These are phyloP conservation scores for Wasmannia auropunctata DNA, from an alignment of 1,140 invertebrate genomes.

Conservation along the genomic window DNA sequence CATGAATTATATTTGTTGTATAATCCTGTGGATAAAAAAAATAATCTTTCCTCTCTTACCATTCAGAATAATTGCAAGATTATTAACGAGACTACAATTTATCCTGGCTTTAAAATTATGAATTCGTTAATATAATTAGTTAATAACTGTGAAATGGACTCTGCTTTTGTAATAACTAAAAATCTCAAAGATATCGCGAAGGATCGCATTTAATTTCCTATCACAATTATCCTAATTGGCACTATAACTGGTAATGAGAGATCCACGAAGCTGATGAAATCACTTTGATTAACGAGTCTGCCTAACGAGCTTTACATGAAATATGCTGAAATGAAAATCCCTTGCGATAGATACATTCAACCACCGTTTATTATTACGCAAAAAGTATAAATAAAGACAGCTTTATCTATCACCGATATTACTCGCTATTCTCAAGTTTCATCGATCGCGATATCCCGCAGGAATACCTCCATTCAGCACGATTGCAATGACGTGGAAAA, in stretches of 20 bases:
- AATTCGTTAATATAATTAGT: not conserved
- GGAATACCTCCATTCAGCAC: slow-evolving; percentile 6
- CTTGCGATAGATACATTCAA: not conserved
- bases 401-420: not conserved
- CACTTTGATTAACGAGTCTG: not conserved
- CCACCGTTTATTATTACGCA: not conserved
- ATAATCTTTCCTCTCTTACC: not conserved
- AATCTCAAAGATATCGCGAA: not conserved
- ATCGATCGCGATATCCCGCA: not conserved
- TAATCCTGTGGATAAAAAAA: not conserved
- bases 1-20: not conserved
- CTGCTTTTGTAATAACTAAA: not conserved
- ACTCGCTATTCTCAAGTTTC: not conserved
- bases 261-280: not conserved
- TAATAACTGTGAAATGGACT: not conserved
- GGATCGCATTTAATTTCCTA: not conserved
- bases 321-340: not conserved
- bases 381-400: not conserved
- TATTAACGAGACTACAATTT: not conserved
- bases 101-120: not conserved
- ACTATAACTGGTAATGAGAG: not conserved
- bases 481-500: slow-evolving; percentile 40
- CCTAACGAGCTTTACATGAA: not conserved
- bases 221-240: not conserved
- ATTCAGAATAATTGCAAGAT: not conserved